Conservation (phyloP, 2,797 vertebrate species). For the Lagocephalus sceleratus region DNA sequence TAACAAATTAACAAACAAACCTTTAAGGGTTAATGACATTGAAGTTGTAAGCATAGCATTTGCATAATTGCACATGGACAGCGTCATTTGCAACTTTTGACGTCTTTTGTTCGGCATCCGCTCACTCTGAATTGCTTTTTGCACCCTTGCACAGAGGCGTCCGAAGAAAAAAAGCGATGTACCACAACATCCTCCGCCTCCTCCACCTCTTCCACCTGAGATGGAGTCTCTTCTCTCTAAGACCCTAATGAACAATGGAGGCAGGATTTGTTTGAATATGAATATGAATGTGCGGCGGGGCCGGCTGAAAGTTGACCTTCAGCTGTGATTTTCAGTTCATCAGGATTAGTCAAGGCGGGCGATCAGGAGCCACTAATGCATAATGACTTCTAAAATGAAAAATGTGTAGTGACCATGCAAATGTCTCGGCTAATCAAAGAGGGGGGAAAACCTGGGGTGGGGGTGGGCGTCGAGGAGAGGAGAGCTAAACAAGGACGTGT, state of each 20-base stretch:
- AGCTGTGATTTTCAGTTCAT: slow-evolving; percentile 99
- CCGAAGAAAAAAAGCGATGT: slow-evolving; percentile 61
- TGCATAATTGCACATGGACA: slow-evolving; percentile 79
- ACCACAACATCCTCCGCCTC: slow-evolving; percentile 58
- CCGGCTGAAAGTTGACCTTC: slow-evolving; percentile 99
- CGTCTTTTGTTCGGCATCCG: slow-evolving; percentile 72
- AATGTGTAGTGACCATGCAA: slow-evolving; percentile 99
- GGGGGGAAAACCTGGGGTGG: slow-evolving; percentile 86
- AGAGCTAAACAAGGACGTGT: slow-evolving; percentile 99
- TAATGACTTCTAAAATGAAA: slow-evolving; percentile 99
- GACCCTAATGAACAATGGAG: slow-evolving; percentile 96
- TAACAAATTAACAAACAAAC: slow-evolving; percentile 65
- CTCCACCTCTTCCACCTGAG: slow-evolving; percentile 59
- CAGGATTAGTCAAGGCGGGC: slow-evolving; percentile 99
- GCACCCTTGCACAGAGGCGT: slow-evolving; percentile 40
- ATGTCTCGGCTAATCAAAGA: slow-evolving; percentile 99
- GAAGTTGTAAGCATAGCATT: slow-evolving; percentile 78
- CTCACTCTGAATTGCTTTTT: slow-evolving; percentile 49
- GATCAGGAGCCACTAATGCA: slow-evolving; percentile 99
- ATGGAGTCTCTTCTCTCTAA: slow-evolving; percentile 70
- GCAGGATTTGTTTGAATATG: slow-evolving; percentile 99
- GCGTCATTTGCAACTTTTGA: slow-evolving; percentile 81
- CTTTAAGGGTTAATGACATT: slow-evolving; percentile 80
- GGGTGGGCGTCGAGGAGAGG: slow-evolving; percentile 74
- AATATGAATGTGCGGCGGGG: slow-evolving; percentile 95